Conservation (phyloP, 2,888 invertebrate species). For the Phortica magna region DNA sequence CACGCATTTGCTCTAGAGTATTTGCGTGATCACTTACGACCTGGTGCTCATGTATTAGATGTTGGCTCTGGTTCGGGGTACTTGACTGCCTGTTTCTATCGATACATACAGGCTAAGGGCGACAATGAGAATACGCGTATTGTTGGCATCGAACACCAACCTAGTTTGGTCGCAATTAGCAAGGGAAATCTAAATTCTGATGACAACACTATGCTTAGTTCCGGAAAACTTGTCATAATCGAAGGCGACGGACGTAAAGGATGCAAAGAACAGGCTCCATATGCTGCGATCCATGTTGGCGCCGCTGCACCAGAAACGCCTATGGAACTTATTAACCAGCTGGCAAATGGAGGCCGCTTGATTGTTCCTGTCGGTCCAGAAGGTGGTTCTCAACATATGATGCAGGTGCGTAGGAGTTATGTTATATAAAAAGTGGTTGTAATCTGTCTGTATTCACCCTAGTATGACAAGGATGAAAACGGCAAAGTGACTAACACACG, state of each 20-base stretch:
- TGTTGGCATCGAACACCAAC: slow-evolving; percentile 95
- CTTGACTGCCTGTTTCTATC: slow-evolving; percentile 93
- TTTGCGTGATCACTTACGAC: slow-evolving; percentile 86
- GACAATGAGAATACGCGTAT: slow-evolving; percentile 79
- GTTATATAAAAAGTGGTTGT: background rate
- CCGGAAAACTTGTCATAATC: slow-evolving; percentile 84
- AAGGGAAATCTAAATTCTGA: slow-evolving; percentile 87
- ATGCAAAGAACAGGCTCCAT: slow-evolving; percentile 86
- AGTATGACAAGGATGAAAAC: slow-evolving; percentile 92
- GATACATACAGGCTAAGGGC: slow-evolving; percentile 83
- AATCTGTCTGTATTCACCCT: slow-evolving; percentile 57
- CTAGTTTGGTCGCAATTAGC: slow-evolving; percentile 87
- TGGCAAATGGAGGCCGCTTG: slow-evolving; percentile 86
- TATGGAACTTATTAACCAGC: slow-evolving; percentile 81
- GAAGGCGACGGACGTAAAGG: slow-evolving; percentile 95
- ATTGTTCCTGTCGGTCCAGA: slow-evolving; percentile 94
- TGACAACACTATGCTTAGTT: slow-evolving; percentile 84
- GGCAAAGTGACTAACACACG: slow-evolving; percentile 87
- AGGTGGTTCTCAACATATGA: slow-evolving; percentile 91
- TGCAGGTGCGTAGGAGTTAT: slow-evolving; percentile 80
- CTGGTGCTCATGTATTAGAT: slow-evolving; percentile 90
- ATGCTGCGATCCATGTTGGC: slow-evolving; percentile 95
- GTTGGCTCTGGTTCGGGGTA: slow-evolving; percentile 97
- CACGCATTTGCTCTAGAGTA: slow-evolving; percentile 95
- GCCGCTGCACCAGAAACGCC: slow-evolving; percentile 91